Evolutionary conservation across 1,140 invertebrate species (phyloP).

Genomic region (Drosophila takahashii): DNA sequence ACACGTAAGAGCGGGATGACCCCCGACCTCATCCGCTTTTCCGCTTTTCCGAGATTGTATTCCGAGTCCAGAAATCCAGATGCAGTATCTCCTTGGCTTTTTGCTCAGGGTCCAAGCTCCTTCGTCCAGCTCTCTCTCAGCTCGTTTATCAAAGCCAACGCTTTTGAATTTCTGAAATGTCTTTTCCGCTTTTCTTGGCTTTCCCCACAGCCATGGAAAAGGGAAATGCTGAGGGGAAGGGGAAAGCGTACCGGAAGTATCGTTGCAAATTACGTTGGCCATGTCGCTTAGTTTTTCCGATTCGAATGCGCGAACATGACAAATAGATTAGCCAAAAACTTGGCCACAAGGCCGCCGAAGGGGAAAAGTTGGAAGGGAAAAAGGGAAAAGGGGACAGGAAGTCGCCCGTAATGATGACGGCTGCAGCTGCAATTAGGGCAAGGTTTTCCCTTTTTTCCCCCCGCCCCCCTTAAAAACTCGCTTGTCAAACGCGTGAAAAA

Average conservation of each 20-base stretch:
- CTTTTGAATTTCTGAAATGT: constrained; percentile 80
- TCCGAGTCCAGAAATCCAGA: neutral
- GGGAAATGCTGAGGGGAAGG: neutral
- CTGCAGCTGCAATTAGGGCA: constrained; percentile 57
- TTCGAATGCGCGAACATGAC: constrained; percentile 70
- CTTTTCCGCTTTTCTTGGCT: constrained; percentile 56
- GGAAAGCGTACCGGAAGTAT: constrained; percentile 44
- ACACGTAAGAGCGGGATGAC: neutral
- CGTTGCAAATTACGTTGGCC: constrained; percentile 74
- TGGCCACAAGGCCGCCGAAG: constrained; percentile 22
- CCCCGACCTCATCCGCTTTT: neutral
- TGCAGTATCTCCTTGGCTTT: constrained; percentile 19
- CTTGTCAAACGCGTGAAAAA: constrained; percentile 76
- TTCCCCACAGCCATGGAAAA: neutral
- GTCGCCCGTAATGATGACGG: constrained; percentile 68
- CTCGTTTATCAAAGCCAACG: constrained; percentile 79
- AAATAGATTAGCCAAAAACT: constrained; percentile 74
- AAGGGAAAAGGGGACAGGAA: constrained; percentile 12
- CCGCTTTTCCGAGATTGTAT: neutral
- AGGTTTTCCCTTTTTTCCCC: constrained; percentile 1
- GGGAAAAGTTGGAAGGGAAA: no score
- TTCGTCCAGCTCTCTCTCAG: constrained; percentile 32
- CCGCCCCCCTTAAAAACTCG: neutral
- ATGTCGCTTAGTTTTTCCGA: constrained; percentile 69
- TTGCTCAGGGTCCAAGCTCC: constrained; percentile 24